Evolutionary conservation across 2,797 vertebrate genomes (phyloP).

Genomic region (Gallinago nigripennis): DNA sequence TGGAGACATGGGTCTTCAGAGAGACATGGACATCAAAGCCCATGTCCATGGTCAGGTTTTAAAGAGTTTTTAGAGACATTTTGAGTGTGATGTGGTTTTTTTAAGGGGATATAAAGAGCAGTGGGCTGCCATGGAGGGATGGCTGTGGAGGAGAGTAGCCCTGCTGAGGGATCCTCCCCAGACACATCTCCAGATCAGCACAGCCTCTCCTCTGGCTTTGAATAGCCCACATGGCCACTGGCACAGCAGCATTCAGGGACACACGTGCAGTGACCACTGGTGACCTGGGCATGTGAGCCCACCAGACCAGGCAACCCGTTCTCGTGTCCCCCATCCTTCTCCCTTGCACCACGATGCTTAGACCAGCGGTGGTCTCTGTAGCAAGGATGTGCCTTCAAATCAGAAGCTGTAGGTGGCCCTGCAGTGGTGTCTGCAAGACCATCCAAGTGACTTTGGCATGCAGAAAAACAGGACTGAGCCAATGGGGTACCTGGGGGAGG

Average conservation of each 20-base stretch:
- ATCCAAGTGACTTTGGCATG: background rate
- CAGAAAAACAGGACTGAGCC: background rate
- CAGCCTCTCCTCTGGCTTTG: background rate
- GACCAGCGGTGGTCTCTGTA: background rate
- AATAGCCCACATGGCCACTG: background rate
- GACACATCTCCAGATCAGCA: no score
- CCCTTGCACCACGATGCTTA: fast-evolving
- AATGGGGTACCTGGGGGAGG: background rate
- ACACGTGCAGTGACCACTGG: fast-evolving
- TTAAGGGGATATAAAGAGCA: background rate
- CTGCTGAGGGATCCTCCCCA: background rate
- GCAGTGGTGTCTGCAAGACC: background rate
- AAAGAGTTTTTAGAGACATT: background rate
- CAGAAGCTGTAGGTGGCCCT: background rate
- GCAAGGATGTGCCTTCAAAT: background rate
- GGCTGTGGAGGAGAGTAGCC: background rate
- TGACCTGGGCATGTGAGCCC: background rate
- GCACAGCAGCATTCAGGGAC: background rate
- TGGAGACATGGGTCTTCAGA: background rate
- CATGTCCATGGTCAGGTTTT: background rate
- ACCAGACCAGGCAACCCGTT: fast-evolving
- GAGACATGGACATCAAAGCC: background rate
- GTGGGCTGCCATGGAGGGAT: no score
- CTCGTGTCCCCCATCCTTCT: background rate
- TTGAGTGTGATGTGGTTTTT: background rate